Percentiles rank a stretch among this genome's conserved stretches.
phyloP scores from a whole-genome alignment of 2,888 invertebrate genomes.

The Synanthedon tipuliformis region DNA sequence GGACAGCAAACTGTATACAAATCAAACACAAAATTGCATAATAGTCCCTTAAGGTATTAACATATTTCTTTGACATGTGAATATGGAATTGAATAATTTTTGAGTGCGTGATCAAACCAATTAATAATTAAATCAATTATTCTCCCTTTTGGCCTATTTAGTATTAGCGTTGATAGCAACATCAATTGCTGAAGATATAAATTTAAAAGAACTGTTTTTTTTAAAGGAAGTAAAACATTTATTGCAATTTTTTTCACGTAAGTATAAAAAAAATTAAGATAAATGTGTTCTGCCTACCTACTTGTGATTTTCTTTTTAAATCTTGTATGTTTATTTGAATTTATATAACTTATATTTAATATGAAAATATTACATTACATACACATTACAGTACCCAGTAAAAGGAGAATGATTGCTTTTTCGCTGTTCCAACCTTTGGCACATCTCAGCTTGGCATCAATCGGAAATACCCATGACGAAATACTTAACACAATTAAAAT shows the following conservation, averaged over 20 bases:
- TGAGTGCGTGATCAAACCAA: too few relatives aligned
- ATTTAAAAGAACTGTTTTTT: background rate
- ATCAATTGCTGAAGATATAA: background rate
- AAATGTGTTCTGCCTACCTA: too few relatives aligned
- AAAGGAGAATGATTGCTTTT: constrained; percentile 53
- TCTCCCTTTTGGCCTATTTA: background rate
- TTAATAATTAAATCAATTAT: too few relatives aligned
- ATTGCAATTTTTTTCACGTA: background rate
- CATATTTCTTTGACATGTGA: too few relatives aligned
- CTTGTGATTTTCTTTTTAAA: too few relatives aligned
- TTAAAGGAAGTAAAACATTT: background rate
- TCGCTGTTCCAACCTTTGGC: constrained; percentile 53
- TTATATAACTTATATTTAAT: too few relatives aligned
- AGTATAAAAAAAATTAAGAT: background rate
- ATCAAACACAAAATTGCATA: too few relatives aligned
- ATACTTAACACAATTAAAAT: constrained; percentile 37
- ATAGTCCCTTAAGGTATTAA: too few relatives aligned
- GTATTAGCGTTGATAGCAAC: background rate
- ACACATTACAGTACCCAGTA: constrained; percentile 14
- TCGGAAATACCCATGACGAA: constrained; percentile 42
- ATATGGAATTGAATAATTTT: too few relatives aligned
- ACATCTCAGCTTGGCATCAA: constrained; percentile 39
- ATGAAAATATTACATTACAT: background rate
- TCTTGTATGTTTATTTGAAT: too few relatives aligned
- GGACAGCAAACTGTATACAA: too few relatives aligned